Evolutionary conservation across 2,113 vertebrate species (phyloP).

Genomic region (Promerops cafer): DNA sequence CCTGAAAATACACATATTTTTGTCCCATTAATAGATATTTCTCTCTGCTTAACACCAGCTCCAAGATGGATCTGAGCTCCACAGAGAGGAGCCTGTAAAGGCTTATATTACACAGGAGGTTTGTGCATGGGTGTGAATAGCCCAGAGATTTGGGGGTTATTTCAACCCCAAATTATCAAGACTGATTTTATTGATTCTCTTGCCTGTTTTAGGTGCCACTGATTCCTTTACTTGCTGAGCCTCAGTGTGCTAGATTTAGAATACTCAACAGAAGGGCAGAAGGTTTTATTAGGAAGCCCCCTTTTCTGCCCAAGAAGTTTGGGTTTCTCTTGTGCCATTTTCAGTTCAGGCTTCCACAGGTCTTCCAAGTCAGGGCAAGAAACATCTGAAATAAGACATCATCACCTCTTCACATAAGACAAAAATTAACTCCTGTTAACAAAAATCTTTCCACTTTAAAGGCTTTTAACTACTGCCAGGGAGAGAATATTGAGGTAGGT

Average conservation of each 20-base stretch:
- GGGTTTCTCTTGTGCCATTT: not conserved
- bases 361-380: not conserved
- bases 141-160: not conserved
- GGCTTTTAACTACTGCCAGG: not conserved
- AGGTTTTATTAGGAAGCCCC: not conserved
- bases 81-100: not conserved
- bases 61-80: not conserved
- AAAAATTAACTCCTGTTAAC: not conserved
- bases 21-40: not conserved
- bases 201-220: not conserved
- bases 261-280: not conserved
- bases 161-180: not conserved
- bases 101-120: not conserved
- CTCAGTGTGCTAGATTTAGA: not conserved
- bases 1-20: not conserved
- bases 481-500: not conserved
- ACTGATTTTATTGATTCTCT: not conserved
- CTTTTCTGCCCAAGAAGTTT: not conserved
- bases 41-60: not conserved
- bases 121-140: not conserved
- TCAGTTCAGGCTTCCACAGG: not conserved
- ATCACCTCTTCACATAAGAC: not conserved
- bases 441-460: not conserved
- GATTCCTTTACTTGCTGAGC: not conserved
- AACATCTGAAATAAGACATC: not conserved